Base-by-base conservation (phyloP, 2,113 vertebrate genomes). In the Aegithalos caudatus region DNA sequence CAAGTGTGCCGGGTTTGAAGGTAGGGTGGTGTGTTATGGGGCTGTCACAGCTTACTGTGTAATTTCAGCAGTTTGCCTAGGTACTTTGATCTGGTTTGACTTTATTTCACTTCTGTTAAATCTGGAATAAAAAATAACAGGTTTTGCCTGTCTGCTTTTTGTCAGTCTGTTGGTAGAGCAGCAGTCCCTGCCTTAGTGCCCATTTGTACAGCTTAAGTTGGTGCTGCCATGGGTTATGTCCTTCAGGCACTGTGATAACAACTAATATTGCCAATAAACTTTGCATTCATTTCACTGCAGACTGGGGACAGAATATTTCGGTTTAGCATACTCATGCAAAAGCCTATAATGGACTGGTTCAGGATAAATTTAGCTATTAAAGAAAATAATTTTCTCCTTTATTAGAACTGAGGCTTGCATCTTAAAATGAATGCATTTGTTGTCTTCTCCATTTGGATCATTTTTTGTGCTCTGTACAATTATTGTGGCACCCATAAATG, bases 351-450 rank as follows among this genome's bases (percentile, higher is more conserved):
- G 69, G 82, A 62, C 56, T 81, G 78, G 72, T 83, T 92, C 42
- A 40, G 69, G 58, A 72, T 81, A 81, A 90, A 88, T 76, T 88
- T 83, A 64, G 67, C 60, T 84, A 37, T 90, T 94, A 90, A 89
- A 53, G 70, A 87, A 92, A 92, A 88, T 38, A 23, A 51, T 58
- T 80, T 90, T 67, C 37, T 83, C 28, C 45, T 82, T 70, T 67
- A 82, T 92, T 85, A 61, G 53, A 73, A 14, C 16, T 27, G 45
- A 92, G 79, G 16, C 28, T 91, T 90, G 29, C 28, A 16, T 79
- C 48, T 74, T 86, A 42, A 86, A 93, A 74, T 27, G 22, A 79
- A 37, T 18, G 7, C 7, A 23, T 72, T 83, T 95, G 47, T 94
- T 74, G 51, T 84, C 47, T 81, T 92, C 35, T 87, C 66, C 18